Conservation (phyloP, 2,113 vertebrate genomes). For the Pterocles gutturalis region DNA sequence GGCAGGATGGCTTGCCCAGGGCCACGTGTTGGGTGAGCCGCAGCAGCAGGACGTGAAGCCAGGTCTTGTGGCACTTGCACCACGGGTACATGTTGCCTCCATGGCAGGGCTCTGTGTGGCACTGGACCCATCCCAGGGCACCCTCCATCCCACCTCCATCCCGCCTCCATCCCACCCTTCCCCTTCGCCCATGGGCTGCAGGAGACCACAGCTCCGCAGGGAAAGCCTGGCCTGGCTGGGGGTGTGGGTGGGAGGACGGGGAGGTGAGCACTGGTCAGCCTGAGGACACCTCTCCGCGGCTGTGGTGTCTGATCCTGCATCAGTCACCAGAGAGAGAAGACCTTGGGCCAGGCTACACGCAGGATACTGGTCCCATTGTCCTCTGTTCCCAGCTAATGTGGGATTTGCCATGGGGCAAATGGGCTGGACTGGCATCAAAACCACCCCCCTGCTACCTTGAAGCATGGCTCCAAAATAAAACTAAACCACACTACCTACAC, state of each 20-base stretch:
- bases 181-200: rapidly evolving
- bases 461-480: not conserved
- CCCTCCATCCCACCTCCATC: not conserved
- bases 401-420: not conserved
- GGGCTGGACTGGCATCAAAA: not conserved
- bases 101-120: rapidly evolving
- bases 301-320: not conserved
- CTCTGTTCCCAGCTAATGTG: not conserved
- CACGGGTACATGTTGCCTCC: not conserved
- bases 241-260: rapidly evolving
- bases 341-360: not conserved
- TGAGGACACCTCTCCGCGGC: not conserved
- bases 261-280: not conserved
- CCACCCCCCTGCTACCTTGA: not conserved
- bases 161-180: not conserved
- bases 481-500: not conserved
- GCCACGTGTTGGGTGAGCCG: not conserved
- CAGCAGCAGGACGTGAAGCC: not conserved
- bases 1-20: not conserved
- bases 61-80: not conserved
- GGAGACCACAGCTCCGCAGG: not conserved
- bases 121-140: rapidly evolving
- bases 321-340: not conserved
- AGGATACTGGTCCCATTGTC: not conserved
- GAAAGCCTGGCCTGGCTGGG: not conserved